Conservation (phyloP, 2,888 invertebrate species). For the Argynnis bischoffii region DNA sequence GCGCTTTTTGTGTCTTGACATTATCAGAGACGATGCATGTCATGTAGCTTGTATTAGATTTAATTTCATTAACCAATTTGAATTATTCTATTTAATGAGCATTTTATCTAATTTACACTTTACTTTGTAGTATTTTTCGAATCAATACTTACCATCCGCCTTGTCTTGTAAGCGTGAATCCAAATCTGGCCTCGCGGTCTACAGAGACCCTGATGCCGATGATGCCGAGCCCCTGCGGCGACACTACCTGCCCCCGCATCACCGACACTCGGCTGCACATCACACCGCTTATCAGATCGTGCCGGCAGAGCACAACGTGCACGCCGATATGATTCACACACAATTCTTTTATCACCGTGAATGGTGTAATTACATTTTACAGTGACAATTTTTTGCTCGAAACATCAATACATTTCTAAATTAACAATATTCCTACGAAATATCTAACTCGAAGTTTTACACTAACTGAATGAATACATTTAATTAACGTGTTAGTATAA, state of each 20-base stretch:
- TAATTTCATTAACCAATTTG: too few relatives aligned
- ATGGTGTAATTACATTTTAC: not conserved
- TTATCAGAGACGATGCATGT: too few relatives aligned
- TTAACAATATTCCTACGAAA: too few relatives aligned
- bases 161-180: constrained; percentile 96
- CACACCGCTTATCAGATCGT: constrained; percentile 65
- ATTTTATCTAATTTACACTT: not conserved
- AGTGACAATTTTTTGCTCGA: not conserved
- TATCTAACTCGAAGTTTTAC: not conserved
- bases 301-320: constrained; percentile 51
- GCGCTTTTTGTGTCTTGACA: too few relatives aligned
- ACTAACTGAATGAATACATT: not conserved
- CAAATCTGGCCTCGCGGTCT: constrained; percentile 95
- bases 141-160: constrained; percentile 93
- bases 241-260: constrained; percentile 98
- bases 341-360: constrained; percentile 14
- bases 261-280: constrained; percentile 97
- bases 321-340: constrained; percentile 58
- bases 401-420: too few relatives aligned
- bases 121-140: too few relatives aligned
- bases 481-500: constrained; percentile 1
- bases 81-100: too few relatives aligned
- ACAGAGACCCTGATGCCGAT: constrained; percentile 98
- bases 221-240: constrained; percentile 96
- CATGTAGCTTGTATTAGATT: too few relatives aligned